Evolutionary conservation across 2,797 vertebrate genomes (phyloP), one percentile per base, ranked within the genome.

Genomic region (Schizopygopsis pylzovi): DNA sequence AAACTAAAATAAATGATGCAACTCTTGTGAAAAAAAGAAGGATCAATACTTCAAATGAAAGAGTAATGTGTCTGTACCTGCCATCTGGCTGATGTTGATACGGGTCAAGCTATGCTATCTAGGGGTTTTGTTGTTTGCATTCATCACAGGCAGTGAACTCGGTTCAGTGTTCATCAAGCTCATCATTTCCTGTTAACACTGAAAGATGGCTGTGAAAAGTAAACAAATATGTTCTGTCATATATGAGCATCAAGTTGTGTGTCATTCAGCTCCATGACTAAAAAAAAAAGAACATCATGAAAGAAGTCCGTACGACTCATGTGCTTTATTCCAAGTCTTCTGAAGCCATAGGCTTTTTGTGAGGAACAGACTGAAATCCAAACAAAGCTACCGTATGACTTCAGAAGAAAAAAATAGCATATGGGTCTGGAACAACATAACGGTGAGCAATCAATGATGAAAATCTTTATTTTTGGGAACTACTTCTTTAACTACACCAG

Each of bases 31-130:
- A 54, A 52, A 76, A 47, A 76, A 76, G 20, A 78, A 78, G 52
- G 75, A 59, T 59, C 52, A 78, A n/a, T 78, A 59, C 52, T 59
- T 78, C 52, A 77, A 59, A 59, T 41, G 75, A 77, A 41, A 20
- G 75, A 41, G 52, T 59, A 59, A 59, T 2, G 75, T 59, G n/a
- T 78, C 75, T 77, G 49, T 39, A 77, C 75, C 52, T 78, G 75
- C 52, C 75, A 78, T 59, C 75, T 78, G 75, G 37, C 37, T 78
- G 75, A 59, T 41, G 52, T 59, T 78, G 52, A 78, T 41, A 59
- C 28, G 20, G 59, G 75, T 78, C 52, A 8, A 54, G 20, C 6
- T 59, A n/a, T 7, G 20, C 15, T 41, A 59, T 59, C 20, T 59
- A n/a, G 20, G 54, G 33, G 16, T 1, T 76, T 10, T n/a, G 52